phyloP scores from a whole-genome alignment of 2,113 vertebrate genomes.

The Fregetta grallaria region DNA sequence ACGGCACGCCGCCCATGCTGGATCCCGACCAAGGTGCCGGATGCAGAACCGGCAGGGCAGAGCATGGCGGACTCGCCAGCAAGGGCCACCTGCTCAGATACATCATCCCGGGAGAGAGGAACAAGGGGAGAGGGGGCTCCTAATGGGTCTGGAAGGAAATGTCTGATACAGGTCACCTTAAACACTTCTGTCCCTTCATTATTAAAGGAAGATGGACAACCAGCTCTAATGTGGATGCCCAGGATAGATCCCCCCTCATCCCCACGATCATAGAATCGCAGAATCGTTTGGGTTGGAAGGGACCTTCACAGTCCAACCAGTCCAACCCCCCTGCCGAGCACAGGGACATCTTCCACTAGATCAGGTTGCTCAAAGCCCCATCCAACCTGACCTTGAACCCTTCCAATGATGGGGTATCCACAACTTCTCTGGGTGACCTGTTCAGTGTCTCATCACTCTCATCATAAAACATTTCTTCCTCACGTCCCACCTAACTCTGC shows the following conservation, averaged over 20 bases:
- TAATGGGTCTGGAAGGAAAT: background rate
- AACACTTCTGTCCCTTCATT: background rate
- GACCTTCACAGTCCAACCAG: background rate
- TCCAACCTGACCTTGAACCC: background rate
- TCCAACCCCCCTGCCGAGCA: rapidly evolving
- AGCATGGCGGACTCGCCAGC: rapidly evolving
- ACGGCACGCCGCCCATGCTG: rapidly evolving
- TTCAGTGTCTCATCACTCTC: background rate
- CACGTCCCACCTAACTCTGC: background rate
- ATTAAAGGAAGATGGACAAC: background rate
- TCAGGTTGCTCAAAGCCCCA: rapidly evolving
- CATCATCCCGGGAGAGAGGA: background rate
- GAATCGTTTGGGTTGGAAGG: background rate
- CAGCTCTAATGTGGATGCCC: background rate
- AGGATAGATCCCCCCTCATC: background rate
- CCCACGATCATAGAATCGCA: background rate
- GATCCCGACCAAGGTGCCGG: background rate
- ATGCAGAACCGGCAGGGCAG: background rate
- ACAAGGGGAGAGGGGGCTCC: background rate
- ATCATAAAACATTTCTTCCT: background rate
- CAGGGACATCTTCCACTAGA: background rate
- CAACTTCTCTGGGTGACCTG: background rate
- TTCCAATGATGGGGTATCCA: background rate
- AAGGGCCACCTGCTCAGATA: background rate
- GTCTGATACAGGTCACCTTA: background rate